These are phyloP conservation scores for Mus spretus DNA, from an alignment of 2,797 vertebrate genomes.

Conservation along the genomic window DNA sequence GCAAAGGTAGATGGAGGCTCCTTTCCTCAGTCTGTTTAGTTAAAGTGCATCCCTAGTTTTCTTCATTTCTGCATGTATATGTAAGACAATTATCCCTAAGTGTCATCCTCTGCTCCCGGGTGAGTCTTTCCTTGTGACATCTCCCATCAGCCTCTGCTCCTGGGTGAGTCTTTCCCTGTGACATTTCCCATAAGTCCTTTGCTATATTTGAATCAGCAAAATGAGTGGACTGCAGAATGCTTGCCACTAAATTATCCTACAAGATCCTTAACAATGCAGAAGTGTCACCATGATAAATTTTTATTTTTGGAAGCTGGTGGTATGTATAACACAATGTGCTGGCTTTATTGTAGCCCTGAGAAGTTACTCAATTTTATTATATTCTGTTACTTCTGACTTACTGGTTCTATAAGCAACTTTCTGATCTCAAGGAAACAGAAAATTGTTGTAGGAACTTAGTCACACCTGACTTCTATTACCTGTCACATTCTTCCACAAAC, in stretches of 20 bases:
- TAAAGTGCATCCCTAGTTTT: not conserved
- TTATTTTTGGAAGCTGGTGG: not conserved
- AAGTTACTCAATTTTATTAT: not conserved
- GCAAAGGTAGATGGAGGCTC: too few relatives aligned
- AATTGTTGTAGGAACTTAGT: not conserved
- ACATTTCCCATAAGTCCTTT: not conserved
- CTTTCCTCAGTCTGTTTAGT: not conserved
- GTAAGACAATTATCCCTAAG: not conserved
- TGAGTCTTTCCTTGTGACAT: too few relatives aligned
- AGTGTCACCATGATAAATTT: not conserved
- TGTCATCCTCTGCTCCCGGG: too few relatives aligned
- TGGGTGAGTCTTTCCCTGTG: too few relatives aligned
- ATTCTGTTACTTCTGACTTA: conserved; percentile 1
- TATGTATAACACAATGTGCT: conserved; percentile 16
- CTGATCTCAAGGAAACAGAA: not conserved
- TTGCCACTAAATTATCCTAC: not conserved
- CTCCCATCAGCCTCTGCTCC: not conserved
- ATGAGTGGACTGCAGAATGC: not conserved
- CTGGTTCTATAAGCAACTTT: not conserved
- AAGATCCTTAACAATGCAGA: not conserved
- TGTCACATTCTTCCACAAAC: too few relatives aligned
- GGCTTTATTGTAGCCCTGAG: not conserved
- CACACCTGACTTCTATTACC: too few relatives aligned
- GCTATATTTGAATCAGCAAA: not conserved
- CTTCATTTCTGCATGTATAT: not conserved